Base-by-base conservation (phyloP, 1,140 invertebrate species). In the Hestina assimilis region DNA sequence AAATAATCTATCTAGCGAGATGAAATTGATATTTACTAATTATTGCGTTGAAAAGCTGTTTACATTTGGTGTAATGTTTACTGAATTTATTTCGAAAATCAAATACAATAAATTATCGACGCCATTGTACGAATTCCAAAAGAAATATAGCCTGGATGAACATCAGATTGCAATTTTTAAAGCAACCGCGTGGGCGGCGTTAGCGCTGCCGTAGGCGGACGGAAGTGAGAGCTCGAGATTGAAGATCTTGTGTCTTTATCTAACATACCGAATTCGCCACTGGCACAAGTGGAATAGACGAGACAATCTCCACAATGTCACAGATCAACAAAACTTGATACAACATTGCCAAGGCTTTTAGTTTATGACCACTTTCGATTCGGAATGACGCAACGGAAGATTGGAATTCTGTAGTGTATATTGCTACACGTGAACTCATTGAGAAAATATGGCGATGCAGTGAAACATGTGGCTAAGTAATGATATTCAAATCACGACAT, bases 301-400 rank as follows among this genome's bases (percentile, higher is more conserved):
- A 50, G 47, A 50, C 47, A 64, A 68, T 73, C 72, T 77, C 72
- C 69, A 75, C 74, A 84, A 83, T 81, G 75, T 79, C 79, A 82
- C 75, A 83, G 76, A 85, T 84, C 76, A 61, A 83, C 72, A 77
- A 61, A 78, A 76, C 73, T 67, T 60, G 72, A 83, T 79, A 78
- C 66, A 72, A 73, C 66, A 74, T 51, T 72, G 73, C 66, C 82
- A 84, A 85, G 76, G 81, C 77, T 84, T 70, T 75, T 72, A 73
- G 68, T 84, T 83, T 83, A 85, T 78, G 75, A 75, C 71, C 78
- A 80, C 82, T 87, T 87, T 87, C 84, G 77, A 79, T 75, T 75
- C 59, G 64, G 60, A 60, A 59, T 83, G 73, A 85, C 75, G 83
- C 72, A 87, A 86, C 62, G 56, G 59, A 69, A 69, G 63, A 68